These are phyloP conservation scores for Herpetotheres cachinnans DNA, from an alignment of 2,113 vertebrate species.

Conservation along the genomic window DNA sequence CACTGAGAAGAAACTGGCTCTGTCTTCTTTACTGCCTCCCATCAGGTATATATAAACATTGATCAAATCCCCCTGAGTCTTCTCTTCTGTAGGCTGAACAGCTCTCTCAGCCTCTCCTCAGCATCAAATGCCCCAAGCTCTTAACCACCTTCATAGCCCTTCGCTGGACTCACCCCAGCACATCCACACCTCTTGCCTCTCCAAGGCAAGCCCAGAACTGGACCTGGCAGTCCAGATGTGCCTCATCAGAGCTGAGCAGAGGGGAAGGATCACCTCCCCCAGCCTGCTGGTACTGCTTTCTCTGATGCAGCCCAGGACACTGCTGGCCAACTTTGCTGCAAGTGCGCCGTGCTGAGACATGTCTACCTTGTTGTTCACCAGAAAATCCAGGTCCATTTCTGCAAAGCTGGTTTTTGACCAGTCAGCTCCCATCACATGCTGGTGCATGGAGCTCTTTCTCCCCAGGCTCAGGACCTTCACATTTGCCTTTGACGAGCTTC, in stretches of 20 bases:
- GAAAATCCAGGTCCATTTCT: neutral
- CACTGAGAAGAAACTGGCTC: neutral
- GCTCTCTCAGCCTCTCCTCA: neutral
- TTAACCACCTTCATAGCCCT: neutral
- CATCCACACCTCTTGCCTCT: neutral
- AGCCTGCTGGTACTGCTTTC: neutral
- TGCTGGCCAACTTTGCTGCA: neutral
- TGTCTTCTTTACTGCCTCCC: neutral
- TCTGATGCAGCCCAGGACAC: neutral
- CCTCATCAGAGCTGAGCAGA: neutral
- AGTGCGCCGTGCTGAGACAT: neutral
- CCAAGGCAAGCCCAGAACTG: neutral
- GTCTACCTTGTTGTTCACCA: neutral
- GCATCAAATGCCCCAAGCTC: neutral
- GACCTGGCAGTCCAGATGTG: neutral
- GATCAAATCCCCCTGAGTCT: neutral
- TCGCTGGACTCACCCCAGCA: neutral
- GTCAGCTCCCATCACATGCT: neutral
- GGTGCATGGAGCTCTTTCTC: neutral
- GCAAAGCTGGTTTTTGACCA: neutral
- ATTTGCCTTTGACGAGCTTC: neutral
- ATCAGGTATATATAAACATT: neutral
- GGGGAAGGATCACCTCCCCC: neutral
- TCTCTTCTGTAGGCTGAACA: neutral
- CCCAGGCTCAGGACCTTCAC: neutral